Evolutionary conservation across 2,888 invertebrate genomes (phyloP).

Genomic region (Drosophila lacicola): DNA sequence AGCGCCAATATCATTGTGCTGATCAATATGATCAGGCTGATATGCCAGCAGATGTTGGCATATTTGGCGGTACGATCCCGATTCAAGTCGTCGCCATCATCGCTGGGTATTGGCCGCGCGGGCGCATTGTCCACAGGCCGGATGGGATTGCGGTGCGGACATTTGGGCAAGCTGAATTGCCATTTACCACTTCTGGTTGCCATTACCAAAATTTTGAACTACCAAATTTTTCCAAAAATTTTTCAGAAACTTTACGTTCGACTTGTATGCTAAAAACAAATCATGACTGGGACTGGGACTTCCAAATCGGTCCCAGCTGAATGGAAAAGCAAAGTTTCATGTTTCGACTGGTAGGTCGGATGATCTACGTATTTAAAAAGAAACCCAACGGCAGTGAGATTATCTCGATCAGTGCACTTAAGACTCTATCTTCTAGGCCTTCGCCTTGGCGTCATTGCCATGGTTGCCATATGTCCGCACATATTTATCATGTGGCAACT

Average conservation of each 20-base stretch:
- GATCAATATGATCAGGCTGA: conserved; percentile 43
- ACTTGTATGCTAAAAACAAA: conserved; percentile 9
- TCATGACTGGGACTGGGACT: conserved; percentile 13
- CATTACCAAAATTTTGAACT: conserved; percentile 37
- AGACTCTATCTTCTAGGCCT: conserved; percentile 1
- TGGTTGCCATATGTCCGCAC: conserved; percentile 22
- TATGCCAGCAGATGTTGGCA: conserved; percentile 42
- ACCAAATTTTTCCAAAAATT: conserved; percentile 14
- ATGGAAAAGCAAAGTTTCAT: conserved; percentile 15
- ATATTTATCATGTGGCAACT: conserved; percentile 15
- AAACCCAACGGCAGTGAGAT: too few relatives aligned
- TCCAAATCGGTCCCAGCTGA: conserved; percentile 2
- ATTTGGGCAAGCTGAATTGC: conserved; percentile 8
- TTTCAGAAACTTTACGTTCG: conserved; percentile 3
- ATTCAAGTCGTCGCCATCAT: background rate
- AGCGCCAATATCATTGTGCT: conserved; percentile 38
- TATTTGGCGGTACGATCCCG: conserved; percentile 17
- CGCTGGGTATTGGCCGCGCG: background rate
- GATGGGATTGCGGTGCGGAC: background rate
- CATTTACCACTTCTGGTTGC: conserved; percentile 15
- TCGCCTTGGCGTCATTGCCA: conserved; percentile 1
- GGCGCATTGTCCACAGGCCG: background rate
- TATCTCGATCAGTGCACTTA: background rate
- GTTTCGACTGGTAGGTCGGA: background rate
- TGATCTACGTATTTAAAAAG: too few relatives aligned